These are phyloP conservation scores for Argynnis bischoffii DNA, from an alignment of 2,888 invertebrate genomes.

Conservation along the genomic window DNA sequence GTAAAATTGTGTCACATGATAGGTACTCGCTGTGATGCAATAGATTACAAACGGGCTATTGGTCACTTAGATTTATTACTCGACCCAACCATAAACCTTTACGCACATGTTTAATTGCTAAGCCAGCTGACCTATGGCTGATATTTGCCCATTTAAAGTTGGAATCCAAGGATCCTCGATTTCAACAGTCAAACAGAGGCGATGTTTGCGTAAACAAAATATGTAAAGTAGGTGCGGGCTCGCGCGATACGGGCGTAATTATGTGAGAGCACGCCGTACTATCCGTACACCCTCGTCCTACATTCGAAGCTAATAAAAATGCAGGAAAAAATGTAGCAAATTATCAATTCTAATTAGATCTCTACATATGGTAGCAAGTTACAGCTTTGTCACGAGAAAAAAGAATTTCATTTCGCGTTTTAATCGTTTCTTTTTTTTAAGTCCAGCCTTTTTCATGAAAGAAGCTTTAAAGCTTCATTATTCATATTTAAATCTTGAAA, in stretches of 20 bases:
- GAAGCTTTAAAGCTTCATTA: constrained; percentile 24
- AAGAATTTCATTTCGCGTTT: constrained; percentile 19
- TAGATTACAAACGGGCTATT: constrained; percentile 14
- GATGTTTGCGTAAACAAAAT: constrained; percentile 78
- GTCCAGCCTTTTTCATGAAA: constrained; percentile 12
- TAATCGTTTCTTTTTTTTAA: constrained; percentile 23
- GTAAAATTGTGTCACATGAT: constrained; percentile 6
- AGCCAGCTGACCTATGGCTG: constrained; percentile 52
- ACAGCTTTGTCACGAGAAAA: constrained; percentile 6
- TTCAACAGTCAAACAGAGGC: constrained; percentile 76
- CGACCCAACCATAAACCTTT: constrained; percentile 42
- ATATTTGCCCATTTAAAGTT: constrained; percentile 60
- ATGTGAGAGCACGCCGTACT: constrained; percentile 73
- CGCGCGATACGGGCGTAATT: constrained; percentile 76
- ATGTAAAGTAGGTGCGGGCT: constrained; percentile 78
- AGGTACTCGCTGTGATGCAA: constrained; percentile 2
- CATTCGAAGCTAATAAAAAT: constrained; percentile 76
- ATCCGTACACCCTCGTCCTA: constrained; percentile 65
- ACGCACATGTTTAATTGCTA: constrained; percentile 54
- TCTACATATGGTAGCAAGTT: constrained; percentile 24
- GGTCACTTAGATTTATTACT: constrained; percentile 29
- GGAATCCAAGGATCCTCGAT: constrained; percentile 64
- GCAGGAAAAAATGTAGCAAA: constrained; percentile 70
- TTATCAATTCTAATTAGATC: constrained; percentile 76
- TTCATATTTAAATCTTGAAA: constrained; percentile 28